phyloP scores from a whole-genome alignment of 1,140 invertebrate species.

The Formica selysi region DNA sequence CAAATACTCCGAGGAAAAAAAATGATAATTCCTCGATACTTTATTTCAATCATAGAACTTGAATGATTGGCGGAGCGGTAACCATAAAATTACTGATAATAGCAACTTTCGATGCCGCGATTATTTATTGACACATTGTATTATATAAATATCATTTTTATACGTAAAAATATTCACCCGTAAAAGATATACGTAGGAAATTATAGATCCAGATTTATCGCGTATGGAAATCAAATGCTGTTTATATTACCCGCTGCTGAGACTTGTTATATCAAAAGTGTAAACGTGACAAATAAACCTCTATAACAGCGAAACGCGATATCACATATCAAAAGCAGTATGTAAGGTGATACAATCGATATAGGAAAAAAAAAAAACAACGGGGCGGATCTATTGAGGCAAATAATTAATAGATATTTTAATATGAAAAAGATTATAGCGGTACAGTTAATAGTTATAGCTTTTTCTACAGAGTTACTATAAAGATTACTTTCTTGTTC shows the following conservation, averaged over 20 bases:
- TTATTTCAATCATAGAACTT: neutral
- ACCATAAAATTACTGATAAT: neutral
- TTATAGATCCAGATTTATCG: neutral
- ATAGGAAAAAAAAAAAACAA: neutral
- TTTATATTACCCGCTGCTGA: neutral
- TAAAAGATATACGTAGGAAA: neutral
- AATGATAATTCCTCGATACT: neutral
- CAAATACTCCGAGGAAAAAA: neutral
- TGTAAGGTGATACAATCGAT: neutral
- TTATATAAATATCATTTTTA: neutral
- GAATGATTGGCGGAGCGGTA: neutral
- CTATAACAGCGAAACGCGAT: neutral
- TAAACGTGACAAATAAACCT: slow-evolving; percentile 33
- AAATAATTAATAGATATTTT: neutral
- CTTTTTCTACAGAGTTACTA: neutral
- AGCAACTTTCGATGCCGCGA: neutral
- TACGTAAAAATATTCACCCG: neutral
- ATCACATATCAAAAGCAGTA: slow-evolving; percentile 16
- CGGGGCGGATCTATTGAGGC: neutral
- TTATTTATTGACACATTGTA: neutral
- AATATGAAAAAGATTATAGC: neutral
- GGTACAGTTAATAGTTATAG: neutral
- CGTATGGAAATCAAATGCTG: slow-evolving; percentile 29
- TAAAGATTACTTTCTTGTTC: neutral
- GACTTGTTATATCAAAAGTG: slow-evolving; percentile 6